Evolutionary conservation across 2,113 vertebrate genomes (phyloP), one percentile per base, ranked within the genome.

Genomic region (Neotoma lepida): DNA sequence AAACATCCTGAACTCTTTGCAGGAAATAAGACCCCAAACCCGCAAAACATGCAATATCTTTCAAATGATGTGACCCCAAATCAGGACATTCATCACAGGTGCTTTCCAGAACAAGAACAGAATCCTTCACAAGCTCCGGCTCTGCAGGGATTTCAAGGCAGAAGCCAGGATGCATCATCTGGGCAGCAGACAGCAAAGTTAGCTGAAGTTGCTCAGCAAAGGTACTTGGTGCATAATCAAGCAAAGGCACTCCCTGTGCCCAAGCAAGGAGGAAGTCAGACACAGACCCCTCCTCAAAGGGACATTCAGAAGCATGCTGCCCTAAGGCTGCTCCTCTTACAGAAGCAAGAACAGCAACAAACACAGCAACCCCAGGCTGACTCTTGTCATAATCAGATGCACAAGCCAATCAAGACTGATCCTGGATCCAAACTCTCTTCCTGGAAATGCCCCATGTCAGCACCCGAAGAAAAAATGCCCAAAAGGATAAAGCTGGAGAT

Each of bases 241-340:
- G 97, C 98, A 86, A 98, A 97, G 96, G 96, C 97, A 96, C 98
- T 98, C 74, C 97, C 98, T 35, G 66, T 94, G 86, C 98, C 98
- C 85, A 96, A 98, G 18, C 98, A 98, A 96, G 97, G 97, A 93
- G 85, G 96, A 33, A 96, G 96, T 89, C 96, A 97, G 71, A 41
- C 91, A 56, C 98, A 98, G 94, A 82, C 95, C 15, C 98, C 98
- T 54, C 96, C 96, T 92, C 98, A 98, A 91, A 99, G 98, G 93
- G 99, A 99, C 95, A 96, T 98, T 94, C 99, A 99, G 87, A 99
- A 98, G 91, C 99, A 99, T 15, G 99, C 99, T 95, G 99, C 99
- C 74, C 98, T 99, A 24, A 98, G 99, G 96, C 99, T 98, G 98
- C 99, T 99, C 90, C 98, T 99, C 92, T 97, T 99, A 89, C 99